Base-by-base conservation (phyloP, 1,140 invertebrate species). In the Drosophila suzukii region DNA sequence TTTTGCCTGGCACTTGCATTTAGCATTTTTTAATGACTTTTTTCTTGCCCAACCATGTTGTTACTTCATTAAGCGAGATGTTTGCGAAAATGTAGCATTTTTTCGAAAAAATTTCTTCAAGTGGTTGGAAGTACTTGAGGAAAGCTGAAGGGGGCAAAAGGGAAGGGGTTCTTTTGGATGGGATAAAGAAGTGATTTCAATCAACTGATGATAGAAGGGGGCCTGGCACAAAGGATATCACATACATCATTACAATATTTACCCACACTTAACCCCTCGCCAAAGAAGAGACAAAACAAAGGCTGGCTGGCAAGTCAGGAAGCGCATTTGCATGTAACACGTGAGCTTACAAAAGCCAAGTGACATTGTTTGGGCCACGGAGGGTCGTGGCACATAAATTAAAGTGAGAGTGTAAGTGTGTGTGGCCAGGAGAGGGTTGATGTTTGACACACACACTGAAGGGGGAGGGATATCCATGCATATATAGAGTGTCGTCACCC, bases 221-320 rank as follows among this genome's bases (percentile, higher is more conserved):
- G n/a, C 41, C 20, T 47, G 51, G 55, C 49, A 80, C 70, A 89
- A 88, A 83, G 68, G 72, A 65, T 83, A 83, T 88, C 84, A 80
- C 80, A 88, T 80, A 89, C 83, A 89, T 88, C 83, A 88, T 88
- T 88, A 88, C 83, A 88, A 88, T 89, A 84, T 86, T 88, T 86
- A 82, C 79, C 60, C 79, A 76, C 72, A 75, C 81, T 85, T 81
- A 85, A 66, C 62, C 81, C 65, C 50, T 65, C 30, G 43, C 63
- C 15, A 32, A 17, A 38, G 24, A 39, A 55, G 43, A 55, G 50
- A 62, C 46, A 57, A 65, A 65, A 75, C 62, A 83, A 78, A 75
- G 55, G 53, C 41, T 20, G 71, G 47, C 44, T 17, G 30, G 49
- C 36, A 75, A 75, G 49, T 61, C 75, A 79, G 83, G 83, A 86